These are phyloP conservation scores for Xiphorhynchus elegans DNA, from an alignment of 2,113 vertebrate species.

Conservation along the genomic window DNA sequence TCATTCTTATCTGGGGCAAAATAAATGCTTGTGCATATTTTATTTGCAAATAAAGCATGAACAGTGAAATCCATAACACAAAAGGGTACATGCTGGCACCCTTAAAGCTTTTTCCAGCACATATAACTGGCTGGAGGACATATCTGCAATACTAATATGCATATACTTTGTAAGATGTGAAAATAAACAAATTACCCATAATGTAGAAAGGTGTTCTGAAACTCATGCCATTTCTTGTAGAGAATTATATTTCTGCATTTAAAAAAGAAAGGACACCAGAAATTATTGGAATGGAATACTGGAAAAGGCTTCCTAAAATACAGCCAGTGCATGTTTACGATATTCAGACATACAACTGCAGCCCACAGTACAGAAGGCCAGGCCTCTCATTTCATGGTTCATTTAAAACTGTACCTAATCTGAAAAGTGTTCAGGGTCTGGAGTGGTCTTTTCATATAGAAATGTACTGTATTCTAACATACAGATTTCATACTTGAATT, in stretches of 20 bases:
- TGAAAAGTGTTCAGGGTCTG: neutral
- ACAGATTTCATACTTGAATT: neutral
- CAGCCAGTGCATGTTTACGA: neutral
- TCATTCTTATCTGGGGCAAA: neutral
- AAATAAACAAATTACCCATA: neutral
- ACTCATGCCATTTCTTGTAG: neutral
- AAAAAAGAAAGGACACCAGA: neutral
- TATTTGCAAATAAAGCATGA: neutral
- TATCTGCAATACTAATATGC: neutral
- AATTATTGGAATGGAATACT: neutral
- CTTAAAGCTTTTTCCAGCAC: neutral
- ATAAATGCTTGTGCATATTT: neutral
- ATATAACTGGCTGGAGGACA: neutral
- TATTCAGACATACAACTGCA: neutral
- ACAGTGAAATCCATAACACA: neutral
- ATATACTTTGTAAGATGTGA: neutral
- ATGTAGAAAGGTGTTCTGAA: neutral
- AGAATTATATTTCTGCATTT: neutral
- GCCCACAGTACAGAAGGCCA: neutral
- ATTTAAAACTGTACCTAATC: neutral
- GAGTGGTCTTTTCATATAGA: neutral
- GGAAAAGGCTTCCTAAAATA: neutral
- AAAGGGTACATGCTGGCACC: neutral
- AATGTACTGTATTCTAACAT: neutral
- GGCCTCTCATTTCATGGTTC: neutral